These are phyloP conservation scores for Enoplosus armatus DNA, from an alignment of 2,797 vertebrate genomes.

Conservation along the genomic window DNA sequence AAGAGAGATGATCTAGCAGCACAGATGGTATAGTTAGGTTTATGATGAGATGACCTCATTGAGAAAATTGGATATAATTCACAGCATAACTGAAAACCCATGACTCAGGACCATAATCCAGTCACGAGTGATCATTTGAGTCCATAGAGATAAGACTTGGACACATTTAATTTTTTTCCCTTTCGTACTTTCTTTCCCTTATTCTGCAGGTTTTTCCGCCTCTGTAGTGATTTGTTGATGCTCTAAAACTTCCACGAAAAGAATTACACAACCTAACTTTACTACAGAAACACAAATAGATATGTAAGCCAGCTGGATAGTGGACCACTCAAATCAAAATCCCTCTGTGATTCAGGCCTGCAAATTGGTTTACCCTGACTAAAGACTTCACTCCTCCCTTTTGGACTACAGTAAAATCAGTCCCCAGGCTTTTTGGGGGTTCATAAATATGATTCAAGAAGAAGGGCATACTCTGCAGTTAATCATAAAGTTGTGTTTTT, in stretches of 20 bases:
- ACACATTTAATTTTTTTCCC: not conserved
- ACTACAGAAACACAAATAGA: constrained; percentile 45
- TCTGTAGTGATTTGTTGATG: constrained; percentile 29
- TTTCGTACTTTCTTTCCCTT: not conserved
- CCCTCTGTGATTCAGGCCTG: constrained; percentile 34
- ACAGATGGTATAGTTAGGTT: constrained; percentile 30
- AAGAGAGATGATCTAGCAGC: constrained; percentile 37
- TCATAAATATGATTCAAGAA: constrained; percentile 37
- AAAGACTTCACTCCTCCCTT: constrained; percentile 23
- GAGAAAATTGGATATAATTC: constrained; percentile 45
- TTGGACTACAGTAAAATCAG: constrained; percentile 31
- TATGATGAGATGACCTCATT: constrained; percentile 50
- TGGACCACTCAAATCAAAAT: constrained; percentile 16
- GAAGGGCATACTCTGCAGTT: constrained; percentile 10
- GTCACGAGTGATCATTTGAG: constrained; percentile 44
- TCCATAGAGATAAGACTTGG: constrained; percentile 22
- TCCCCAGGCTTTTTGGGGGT: constrained; percentile 6
- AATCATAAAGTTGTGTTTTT: constrained; percentile 34
- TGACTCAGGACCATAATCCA: constrained; percentile 40
- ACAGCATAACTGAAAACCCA: constrained; percentile 45
- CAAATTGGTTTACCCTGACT: constrained; percentile 30
- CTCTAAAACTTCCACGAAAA: constrained; percentile 42
- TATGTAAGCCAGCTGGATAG: constrained; percentile 55
- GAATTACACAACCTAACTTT: constrained; percentile 43
- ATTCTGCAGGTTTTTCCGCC: not conserved